A percentile compares a stretch with the other conserved stretches of the same genome.
Conservation (phyloP, 2,797 vertebrate species). For the Cheirogaleus major region DNA sequence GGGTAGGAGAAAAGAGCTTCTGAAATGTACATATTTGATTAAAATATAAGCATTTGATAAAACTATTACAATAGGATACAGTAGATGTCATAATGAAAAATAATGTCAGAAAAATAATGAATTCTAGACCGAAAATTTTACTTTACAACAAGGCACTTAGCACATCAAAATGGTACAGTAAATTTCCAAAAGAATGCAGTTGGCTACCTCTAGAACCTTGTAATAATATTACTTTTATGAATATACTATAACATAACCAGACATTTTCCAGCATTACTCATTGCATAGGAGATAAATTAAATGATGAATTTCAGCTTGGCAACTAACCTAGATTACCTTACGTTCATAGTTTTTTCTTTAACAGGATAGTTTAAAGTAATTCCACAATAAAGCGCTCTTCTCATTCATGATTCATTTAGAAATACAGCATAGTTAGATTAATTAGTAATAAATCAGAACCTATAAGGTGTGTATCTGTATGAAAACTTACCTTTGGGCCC, state of each 20-base stretch:
- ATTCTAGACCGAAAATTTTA: slow-evolving; percentile 61
- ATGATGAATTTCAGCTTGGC: slow-evolving; percentile 59
- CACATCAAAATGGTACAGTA: slow-evolving; percentile 73
- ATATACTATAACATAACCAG: slow-evolving; percentile 10
- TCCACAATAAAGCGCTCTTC: slow-evolving; percentile 18
- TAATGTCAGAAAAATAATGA: slow-evolving; percentile 74
- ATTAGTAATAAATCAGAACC: slow-evolving; percentile 23
- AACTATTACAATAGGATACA: slow-evolving; percentile 65
- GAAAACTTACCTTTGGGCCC: slow-evolving; percentile 60
- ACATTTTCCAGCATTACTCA: slow-evolving; percentile 62
- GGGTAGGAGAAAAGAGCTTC: slow-evolving; percentile 36
- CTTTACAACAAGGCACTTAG: slow-evolving; percentile 75
- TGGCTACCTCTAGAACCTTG: neutral
- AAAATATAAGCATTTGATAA: slow-evolving; percentile 73
- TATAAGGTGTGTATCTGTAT: slow-evolving; percentile 47
- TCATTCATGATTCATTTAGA: slow-evolving; percentile 54
- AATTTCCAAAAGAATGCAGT: slow-evolving; percentile 64
- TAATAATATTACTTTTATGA: neutral
- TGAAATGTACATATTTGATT: slow-evolving; percentile 58
- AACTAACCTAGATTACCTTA: slow-evolving; percentile 59
- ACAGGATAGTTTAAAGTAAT: slow-evolving; percentile 49
- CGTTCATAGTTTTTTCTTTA: slow-evolving; percentile 31
- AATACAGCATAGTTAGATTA: slow-evolving; percentile 33
- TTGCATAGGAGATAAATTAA: slow-evolving; percentile 68
- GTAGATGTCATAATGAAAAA: slow-evolving; percentile 53